Base-by-base conservation (phyloP, 2,888 invertebrate species). In the Lasioglossum pauxillum region DNA sequence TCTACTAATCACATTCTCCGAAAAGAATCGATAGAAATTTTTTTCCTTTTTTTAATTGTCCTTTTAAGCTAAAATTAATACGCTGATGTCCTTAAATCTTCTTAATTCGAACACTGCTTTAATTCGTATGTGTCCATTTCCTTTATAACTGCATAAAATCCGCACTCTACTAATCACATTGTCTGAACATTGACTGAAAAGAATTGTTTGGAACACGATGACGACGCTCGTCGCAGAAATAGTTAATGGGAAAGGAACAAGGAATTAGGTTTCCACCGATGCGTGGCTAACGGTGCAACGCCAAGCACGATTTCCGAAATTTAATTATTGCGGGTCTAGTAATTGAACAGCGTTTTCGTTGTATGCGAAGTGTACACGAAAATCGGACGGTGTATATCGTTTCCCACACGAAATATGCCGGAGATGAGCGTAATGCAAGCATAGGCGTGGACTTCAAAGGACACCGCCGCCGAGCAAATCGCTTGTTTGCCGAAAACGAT, bases 401-500 rank as follows among this genome's bases (percentile, higher is more conserved):
- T 86, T 86, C 80, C 80, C 80, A 64, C 74, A 75, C 75, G 85
- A 85, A 85, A 85, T 86, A 86, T 86, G 75, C n/a, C 67, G 16
- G 85, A 80, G 85, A 86, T 41, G 80, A 67, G 75, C 78, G 69
- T 75, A 80, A 80, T 75, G 64, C 67, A 35, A 67, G 75, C 75
- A 69, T 57, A 60, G 79, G 49, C 41, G 76, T 12, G 60, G 71
- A 85, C 85, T 84, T 85, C 85, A 85, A 85, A 85, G 85, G 85
- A 77, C 57, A 23, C 79, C 76, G 74, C 86, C 64, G n/a, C 74
- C 75, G 80, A 79, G 53, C 78, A 71, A 83, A 87, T 83, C 80
- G 83, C 74, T 87, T 87, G 87, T 83, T 87, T 87, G 83, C 49
- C 80, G 83, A 79, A 83, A 86, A 87, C 87, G 87, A 87, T 87